phyloP scores from a whole-genome alignment of 92 coral and sea anemone species.

The Phenganax stokvisi region DNA sequence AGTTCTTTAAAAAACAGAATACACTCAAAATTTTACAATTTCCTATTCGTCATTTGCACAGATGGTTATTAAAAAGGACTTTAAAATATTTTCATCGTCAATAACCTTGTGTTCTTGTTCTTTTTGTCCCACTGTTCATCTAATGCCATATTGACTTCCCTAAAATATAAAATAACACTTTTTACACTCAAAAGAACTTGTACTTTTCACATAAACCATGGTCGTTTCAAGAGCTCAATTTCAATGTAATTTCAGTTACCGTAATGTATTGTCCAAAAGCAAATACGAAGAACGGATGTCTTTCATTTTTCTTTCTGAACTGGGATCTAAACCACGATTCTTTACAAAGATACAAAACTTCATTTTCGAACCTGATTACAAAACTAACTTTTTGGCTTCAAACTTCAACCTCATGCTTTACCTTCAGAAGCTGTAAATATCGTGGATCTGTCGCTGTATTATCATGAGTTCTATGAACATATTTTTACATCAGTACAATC shows the following conservation, averaged over 20 bases:
- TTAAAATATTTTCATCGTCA: no score
- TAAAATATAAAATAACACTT: constrained; percentile 6
- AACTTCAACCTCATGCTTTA: constrained; percentile 5
- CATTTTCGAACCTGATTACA: no score
- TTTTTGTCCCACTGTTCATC: constrained; percentile 95
- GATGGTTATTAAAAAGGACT: no score
- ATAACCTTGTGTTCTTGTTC: constrained; percentile 59
- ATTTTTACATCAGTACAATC: background rate
- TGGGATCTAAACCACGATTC: constrained; percentile 85
- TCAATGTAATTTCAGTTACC: constrained; percentile 41
- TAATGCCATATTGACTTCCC: constrained; percentile 74
- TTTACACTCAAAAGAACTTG: background rate
- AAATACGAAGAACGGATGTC: constrained; percentile 64
- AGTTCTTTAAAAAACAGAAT: constrained; percentile 38
- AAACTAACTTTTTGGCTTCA: background rate
- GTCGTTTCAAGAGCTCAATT: background rate
- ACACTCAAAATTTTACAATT: background rate
- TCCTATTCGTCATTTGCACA: background rate
- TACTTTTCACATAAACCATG: background rate
- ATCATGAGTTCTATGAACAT: constrained; percentile 52
- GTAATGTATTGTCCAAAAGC: constrained; percentile 71
- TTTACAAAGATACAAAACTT: constrained; percentile 8
- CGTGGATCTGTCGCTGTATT: constrained; percentile 66
- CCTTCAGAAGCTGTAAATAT: constrained; percentile 79
- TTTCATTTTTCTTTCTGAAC: constrained; percentile 68